Percentiles rank a stretch among this genome's conserved stretches.
These are phyloP conservation scores for Alcedo quadribrachys DNA, from an alignment of 2,797 vertebrate genomes.

Conservation along the genomic window DNA sequence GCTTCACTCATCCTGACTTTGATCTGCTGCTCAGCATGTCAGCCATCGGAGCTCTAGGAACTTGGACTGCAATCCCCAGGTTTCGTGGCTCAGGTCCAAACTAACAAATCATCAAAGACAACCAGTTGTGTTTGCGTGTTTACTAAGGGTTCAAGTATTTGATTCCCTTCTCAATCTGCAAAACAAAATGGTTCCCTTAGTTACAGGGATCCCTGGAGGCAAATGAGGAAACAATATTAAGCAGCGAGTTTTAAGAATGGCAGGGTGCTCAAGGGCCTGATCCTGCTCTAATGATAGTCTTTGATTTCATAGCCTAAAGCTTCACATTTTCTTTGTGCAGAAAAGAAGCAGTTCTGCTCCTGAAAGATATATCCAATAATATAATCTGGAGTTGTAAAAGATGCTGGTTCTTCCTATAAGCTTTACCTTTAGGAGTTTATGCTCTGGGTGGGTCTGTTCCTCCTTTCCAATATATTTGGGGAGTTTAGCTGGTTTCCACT, in stretches of 20 bases:
- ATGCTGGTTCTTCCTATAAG: neutral
- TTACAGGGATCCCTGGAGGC: constrained; percentile 21
- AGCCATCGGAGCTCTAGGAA: constrained; percentile 31
- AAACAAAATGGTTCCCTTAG: constrained; percentile 52
- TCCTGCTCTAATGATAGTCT: neutral
- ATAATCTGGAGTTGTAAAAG: neutral
- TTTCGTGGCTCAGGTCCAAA: constrained; percentile 28
- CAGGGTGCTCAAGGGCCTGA: neutral
- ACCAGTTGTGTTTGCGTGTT: constrained; percentile 54
- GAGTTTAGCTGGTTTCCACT: neutral
- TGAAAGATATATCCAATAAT: neutral
- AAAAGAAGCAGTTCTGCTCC: neutral
- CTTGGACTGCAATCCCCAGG: constrained; percentile 44
- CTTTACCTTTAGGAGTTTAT: neutral
- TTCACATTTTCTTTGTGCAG: neutral
- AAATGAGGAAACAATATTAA: neutral
- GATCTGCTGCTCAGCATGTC: constrained; percentile 43
- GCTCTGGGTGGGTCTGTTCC: neutral
- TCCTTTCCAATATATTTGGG: neutral
- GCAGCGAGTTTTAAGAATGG: neutral
- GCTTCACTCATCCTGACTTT: constrained; percentile 42
- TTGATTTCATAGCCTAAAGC: neutral
- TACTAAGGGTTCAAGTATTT: constrained; percentile 48
- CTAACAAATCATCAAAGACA: constrained; percentile 65
- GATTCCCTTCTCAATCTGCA: constrained; percentile 35